phyloP scores from a whole-genome alignment of 2,888 invertebrate species.

The Clivina fossor region DNA sequence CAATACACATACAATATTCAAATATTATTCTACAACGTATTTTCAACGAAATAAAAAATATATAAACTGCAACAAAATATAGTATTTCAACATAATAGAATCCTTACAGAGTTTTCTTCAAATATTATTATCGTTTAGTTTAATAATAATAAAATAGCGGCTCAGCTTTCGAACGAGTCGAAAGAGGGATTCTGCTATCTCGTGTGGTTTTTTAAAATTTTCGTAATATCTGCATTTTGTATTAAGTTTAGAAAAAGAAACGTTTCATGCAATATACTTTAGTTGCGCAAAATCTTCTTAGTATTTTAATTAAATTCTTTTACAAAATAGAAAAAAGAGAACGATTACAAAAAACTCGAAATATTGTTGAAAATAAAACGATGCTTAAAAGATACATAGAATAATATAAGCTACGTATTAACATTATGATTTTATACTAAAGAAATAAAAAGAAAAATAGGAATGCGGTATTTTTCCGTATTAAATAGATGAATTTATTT shows the following conservation, averaged over 20 bases:
- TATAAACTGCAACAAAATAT: too few relatives aligned
- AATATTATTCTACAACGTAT: too few relatives aligned
- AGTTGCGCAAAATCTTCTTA: background rate
- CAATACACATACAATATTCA: too few relatives aligned
- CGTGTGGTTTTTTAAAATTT: background rate
- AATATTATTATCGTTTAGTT: too few relatives aligned
- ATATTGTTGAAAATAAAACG: background rate
- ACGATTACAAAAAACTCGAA: slow-evolving; percentile 7
- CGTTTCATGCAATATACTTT: background rate
- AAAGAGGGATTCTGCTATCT: background rate
- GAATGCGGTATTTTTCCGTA: too few relatives aligned
- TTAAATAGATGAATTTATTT: too few relatives aligned
- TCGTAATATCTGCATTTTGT: slow-evolving; percentile 10
- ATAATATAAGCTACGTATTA: slow-evolving; percentile 3
- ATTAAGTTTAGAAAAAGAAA: slow-evolving; percentile 8
- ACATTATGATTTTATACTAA: background rate
- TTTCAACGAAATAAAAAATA: too few relatives aligned
- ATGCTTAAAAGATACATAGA: slow-evolving; percentile 2
- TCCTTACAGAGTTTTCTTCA: too few relatives aligned
- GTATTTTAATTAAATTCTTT: slow-evolving; percentile 21
- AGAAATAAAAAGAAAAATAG: too few relatives aligned
- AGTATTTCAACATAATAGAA: too few relatives aligned
- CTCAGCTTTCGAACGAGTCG: background rate
- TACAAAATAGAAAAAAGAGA: slow-evolving; percentile 8
- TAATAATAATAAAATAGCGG: too few relatives aligned